Base-by-base conservation (phyloP, 1,140 invertebrate species). In the Drosophila pachea region DNA sequence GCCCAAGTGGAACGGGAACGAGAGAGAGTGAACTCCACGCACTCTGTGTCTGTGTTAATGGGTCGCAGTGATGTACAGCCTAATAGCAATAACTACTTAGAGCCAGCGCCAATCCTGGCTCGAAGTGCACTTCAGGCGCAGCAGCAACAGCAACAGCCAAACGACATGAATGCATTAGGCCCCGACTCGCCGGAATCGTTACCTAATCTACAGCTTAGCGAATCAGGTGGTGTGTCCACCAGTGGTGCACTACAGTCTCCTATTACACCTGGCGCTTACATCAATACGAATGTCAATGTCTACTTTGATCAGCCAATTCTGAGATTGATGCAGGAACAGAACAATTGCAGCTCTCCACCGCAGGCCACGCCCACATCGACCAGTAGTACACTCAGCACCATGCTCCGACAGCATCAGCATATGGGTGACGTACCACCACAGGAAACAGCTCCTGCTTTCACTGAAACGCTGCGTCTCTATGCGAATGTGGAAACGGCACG, bases 101-200 rank as follows among this genome's bases (percentile, higher is more conserved):
- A 88, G 42, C 87, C 87, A 7, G 78, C 79, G 4, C 78, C 87
- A 0, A 8, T 78, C 0, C 22, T 84, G 2, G 62, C 42, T 4
- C 81, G 81, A 2, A 66, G 45, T 7, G 48, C 67, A 3, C n/a
- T 63, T 3, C 63, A 67, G 59, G 16, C 47, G 49, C 38, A 75
- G 31, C 47, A 49, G 1, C 52, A 22, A 22, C 22, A 36, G 32
- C 36, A 32, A 11, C 33, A 22, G 16, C 29, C 47, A 0, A 70
- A 40, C 12, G 65, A 73, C 7, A 35, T 16, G 8, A 11, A 4
- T n/a, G 32, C 7, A 3, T 33, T 59, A 7, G 12, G 12, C 2
- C 29, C 11, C 4, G 90, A 90, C 43, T 90, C 91, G 2, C 91
- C 91, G 5, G 89, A 91, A 4, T 91, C 91, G 3, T 89, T 91